A percentile compares a stretch with the other conserved stretches of the same genome.
These are phyloP conservation scores for Lordiphosa fenestrarum DNA, from an alignment of 2,888 invertebrate species.

Conservation along the genomic window DNA sequence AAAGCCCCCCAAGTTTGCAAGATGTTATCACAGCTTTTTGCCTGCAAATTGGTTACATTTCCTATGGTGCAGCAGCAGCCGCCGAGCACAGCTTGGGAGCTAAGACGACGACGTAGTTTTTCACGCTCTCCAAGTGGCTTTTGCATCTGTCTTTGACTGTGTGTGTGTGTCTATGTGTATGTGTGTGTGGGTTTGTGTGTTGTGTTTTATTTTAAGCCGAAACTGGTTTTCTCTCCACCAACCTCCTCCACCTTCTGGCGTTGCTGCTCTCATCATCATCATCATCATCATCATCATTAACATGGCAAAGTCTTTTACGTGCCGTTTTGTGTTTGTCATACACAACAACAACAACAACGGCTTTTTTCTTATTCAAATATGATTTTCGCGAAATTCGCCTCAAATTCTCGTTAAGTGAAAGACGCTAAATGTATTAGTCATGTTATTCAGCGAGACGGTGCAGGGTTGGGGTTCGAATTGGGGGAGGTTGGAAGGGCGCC, in stretches of 20 bases:
- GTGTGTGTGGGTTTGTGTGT: slow-evolving; percentile 33
- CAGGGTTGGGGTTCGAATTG: not conserved
- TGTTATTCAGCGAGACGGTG: not conserved
- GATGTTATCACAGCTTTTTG: too few species aligned
- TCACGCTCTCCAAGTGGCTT: slow-evolving; percentile 58
- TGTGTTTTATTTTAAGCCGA: slow-evolving; percentile 69
- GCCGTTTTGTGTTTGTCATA: slow-evolving; percentile 60
- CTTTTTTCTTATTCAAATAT: slow-evolving; percentile 52
- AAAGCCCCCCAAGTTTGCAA: too few species aligned
- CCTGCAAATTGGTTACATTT: too few species aligned
- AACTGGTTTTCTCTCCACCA: slow-evolving; percentile 51
- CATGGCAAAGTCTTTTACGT: slow-evolving; percentile 30
- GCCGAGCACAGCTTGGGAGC: slow-evolving; percentile 12
- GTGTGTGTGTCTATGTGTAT: slow-evolving; percentile 8
- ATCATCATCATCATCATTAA: slow-evolving; percentile 7
- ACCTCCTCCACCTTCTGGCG: slow-evolving; percentile 7
- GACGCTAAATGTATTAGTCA: slow-evolving; percentile 33
- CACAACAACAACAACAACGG: slow-evolving; percentile 42
- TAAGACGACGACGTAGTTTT: slow-evolving; percentile 68
- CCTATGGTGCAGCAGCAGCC: too few species aligned
- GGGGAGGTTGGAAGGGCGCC: slow-evolving; percentile 1
- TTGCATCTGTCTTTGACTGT: slow-evolving; percentile 11
- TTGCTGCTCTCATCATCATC: slow-evolving; percentile 5
- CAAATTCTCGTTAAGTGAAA: slow-evolving; percentile 56
- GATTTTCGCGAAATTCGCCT: slow-evolving; percentile 60